Percentiles rank a stretch among this genome's conserved stretches.
Evolutionary conservation across 2,888 invertebrate genomes (phyloP).

Genomic region (Spodoptera picta): DNA sequence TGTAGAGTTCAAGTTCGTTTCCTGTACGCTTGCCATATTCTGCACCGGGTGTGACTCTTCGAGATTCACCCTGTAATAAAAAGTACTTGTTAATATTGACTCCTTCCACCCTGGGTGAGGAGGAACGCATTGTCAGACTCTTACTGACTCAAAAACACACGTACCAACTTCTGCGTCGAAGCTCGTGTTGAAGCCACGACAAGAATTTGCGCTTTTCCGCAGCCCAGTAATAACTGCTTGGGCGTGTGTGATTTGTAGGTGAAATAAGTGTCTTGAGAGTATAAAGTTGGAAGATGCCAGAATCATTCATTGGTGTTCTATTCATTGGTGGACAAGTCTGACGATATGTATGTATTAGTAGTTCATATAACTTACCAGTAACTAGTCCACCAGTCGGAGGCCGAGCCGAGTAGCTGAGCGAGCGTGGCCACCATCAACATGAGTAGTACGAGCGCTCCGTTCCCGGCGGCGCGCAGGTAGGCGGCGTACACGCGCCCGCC

Average conservation of each 20-base stretch:
- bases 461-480: slow-evolving; percentile 92
- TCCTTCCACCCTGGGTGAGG: no score
- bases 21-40: slow-evolving; percentile 42
- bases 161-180: no score
- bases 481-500: slow-evolving; percentile 89
- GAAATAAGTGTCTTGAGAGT: no score
- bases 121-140: no score
- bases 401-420: slow-evolving; percentile 92
- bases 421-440: slow-evolving; percentile 90
- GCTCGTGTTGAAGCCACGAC: no score
- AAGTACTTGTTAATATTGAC: neutral
- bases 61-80: slow-evolving; percentile 87
- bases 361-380: slow-evolving; percentile 88
- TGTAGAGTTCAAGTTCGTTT: slow-evolving; percentile 40
- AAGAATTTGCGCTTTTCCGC: no score
- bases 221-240: no score
- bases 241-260: no score
- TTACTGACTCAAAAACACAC: no score
- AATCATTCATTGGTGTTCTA: no score
- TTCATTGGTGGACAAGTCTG: no score
- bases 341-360: neutral
- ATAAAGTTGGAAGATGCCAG: no score
- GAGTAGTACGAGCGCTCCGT: slow-evolving; percentile 88
- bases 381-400: slow-evolving; percentile 93
- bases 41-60: slow-evolving; percentile 77